Conservation (phyloP, 2,888 invertebrate species). For the Drosophila prolongata region DNA sequence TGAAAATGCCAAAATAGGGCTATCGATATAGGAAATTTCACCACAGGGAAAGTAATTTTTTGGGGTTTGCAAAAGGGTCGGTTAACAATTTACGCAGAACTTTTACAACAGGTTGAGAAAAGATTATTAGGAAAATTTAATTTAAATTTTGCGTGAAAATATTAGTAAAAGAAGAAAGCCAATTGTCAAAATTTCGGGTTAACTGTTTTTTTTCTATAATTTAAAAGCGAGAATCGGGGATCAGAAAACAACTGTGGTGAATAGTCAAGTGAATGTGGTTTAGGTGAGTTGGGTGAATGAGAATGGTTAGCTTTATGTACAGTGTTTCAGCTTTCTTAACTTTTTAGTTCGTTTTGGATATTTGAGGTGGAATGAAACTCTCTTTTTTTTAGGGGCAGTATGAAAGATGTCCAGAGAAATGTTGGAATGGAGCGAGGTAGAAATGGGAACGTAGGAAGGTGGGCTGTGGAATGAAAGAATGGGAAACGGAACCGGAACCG, state of each 20-base stretch:
- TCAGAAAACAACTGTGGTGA: constrained; percentile 31
- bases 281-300: constrained; percentile 37
- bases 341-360: constrained; percentile 1
- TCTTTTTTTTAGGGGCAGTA: not conserved
- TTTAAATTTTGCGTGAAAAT: not conserved
- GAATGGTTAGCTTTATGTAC: constrained; percentile 43
- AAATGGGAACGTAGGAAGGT: not conserved
- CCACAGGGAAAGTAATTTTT: not conserved
- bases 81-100: not conserved
- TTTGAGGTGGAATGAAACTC: constrained; percentile 15
- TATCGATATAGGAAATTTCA: not conserved
- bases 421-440: constrained; percentile 16
- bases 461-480: constrained; percentile 10
- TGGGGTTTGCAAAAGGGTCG: not conserved
- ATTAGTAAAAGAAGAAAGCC: not conserved
- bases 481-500: constrained; percentile 26
- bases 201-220: not conserved
- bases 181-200: not conserved
- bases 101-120: no score
- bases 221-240: constrained; percentile 6
- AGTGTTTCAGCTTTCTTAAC: constrained; percentile 34
- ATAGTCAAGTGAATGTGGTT: constrained; percentile 15
- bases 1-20: constrained; percentile 1
- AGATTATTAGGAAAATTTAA: no score
- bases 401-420: constrained; percentile 27